Percentiles rank a stretch among this genome's conserved stretches.
Evolutionary conservation across 1,140 invertebrate genomes (phyloP).

Genomic region (Heliconius hewitsoni): DNA sequence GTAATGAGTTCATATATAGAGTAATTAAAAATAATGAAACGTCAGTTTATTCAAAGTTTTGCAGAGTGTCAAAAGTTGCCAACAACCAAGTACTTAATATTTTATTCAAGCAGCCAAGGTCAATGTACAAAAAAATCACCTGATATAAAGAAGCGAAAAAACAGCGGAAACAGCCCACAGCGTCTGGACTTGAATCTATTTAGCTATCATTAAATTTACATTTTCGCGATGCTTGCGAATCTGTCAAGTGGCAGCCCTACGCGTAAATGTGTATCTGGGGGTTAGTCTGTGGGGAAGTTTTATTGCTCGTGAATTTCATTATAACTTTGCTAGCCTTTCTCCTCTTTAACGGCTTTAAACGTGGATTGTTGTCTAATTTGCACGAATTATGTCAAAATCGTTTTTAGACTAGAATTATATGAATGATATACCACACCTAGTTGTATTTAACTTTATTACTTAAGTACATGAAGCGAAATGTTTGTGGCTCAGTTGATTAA

Average conservation of each 20-base stretch:
- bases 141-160: background rate
- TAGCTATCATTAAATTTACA: slow-evolving; percentile 45
- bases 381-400: slow-evolving; percentile 56
- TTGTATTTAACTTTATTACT: background rate
- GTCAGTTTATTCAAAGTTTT: too few relatives aligned
- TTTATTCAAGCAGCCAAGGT: background rate
- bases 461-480: too few relatives aligned
- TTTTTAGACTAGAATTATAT: slow-evolving; percentile 29
- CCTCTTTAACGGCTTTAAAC: slow-evolving; percentile 70
- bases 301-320: slow-evolving; percentile 81
- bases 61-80: background rate
- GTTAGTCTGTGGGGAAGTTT: slow-evolving; percentile 77
- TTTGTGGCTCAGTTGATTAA: too few relatives aligned
- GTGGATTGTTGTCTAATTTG: slow-evolving; percentile 77
- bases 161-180: slow-evolving; percentile 19
- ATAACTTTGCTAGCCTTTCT: slow-evolving; percentile 71
- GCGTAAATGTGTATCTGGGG: slow-evolving; percentile 69
- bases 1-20: too few relatives aligned
- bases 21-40: too few relatives aligned
- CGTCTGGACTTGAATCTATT: slow-evolving; percentile 43
- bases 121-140: background rate
- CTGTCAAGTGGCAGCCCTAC: slow-evolving; percentile 50
- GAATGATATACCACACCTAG: background rate
- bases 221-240: slow-evolving; percentile 28
- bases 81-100: background rate